Base-by-base conservation (phyloP, 2,113 vertebrate genomes). In the Apus apus region DNA sequence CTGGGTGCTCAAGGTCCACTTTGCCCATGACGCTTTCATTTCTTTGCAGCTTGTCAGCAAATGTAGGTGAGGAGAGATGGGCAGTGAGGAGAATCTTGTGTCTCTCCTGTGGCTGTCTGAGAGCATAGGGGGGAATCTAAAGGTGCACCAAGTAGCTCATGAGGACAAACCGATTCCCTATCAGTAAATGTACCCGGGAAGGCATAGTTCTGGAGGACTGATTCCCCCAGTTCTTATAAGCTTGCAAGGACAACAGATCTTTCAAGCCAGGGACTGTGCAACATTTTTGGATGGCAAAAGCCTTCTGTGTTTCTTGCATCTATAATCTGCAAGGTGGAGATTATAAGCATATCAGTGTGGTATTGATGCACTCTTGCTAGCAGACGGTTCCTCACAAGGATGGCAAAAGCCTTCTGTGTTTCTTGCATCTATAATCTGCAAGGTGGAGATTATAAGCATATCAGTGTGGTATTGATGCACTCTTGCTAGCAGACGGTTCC, bases 401-500 rank as follows among this genome's bases (percentile, higher is more conserved):
- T 6, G 4, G 36, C 5, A 7, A 46, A 87, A 94, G 23, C 73
- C 70, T 46, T 22, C 77, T 82, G 54, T 87, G 89, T 84, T 73
- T 43, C 46, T 78, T 85, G 60, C 79, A 51, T 45, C 58, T 73
- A 1, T 65, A 85, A 67, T 40, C 54, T 95, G 30, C 2, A 6
- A 85, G 65, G 46, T 87, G 71, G 77, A 87, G 53, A 30, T 54
- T 80, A 26, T 21, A 61, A 50, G 81, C 10, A 0, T 38, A 46
- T 72, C 58, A 48, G 30, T 40, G 22, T 0, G 3, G 36, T 72
- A 51, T 26, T 75, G 80, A 71, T 85, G 83, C 73, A 25, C 10
- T 71, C 76, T 21, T 57, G 34, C 61, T 92, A 68, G 93, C 93
- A 96, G 94, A 89, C 94, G 94, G 93, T 66, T 90, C 61, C 74